A percentile compares a stretch with the other conserved stretches of the same genome.
phyloP scores from a whole-genome alignment of 2,797 vertebrate species.

The Hypotaenidia philippensis region DNA sequence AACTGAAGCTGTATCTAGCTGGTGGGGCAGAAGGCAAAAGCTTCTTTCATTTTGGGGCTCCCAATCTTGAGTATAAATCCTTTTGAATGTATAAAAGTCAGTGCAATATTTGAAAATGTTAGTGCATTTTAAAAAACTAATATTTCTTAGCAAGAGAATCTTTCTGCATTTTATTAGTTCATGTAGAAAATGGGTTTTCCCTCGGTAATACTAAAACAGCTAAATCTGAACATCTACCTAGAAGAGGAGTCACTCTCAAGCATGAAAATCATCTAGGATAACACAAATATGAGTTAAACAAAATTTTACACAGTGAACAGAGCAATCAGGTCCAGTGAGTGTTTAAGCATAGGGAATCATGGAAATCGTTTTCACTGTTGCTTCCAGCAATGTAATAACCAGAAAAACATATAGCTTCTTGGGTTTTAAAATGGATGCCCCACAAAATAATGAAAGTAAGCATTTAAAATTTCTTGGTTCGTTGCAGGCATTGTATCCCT shows the following conservation, averaged over 20 bases:
- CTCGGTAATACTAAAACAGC: neutral
- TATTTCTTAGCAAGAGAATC: neutral
- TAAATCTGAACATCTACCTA: neutral
- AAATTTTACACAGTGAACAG: neutral
- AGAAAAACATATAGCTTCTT: neutral
- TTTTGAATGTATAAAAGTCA: neutral
- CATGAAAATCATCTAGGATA: neutral
- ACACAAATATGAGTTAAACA: neutral
- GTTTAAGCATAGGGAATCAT: neutral
- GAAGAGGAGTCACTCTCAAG: neutral
- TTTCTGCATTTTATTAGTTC: neutral
- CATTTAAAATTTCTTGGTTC: neutral
- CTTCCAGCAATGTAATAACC: neutral
- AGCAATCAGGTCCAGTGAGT: neutral
- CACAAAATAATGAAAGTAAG: neutral
- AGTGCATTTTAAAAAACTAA: neutral
- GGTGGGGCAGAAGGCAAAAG: neutral
- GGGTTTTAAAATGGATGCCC: neutral
- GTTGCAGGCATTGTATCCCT: conserved; percentile 89
- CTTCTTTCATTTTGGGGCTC: neutral
- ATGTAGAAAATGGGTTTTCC: conserved; percentile 7
- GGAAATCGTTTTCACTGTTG: neutral
- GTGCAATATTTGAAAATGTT: neutral
- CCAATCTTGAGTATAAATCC: neutral
- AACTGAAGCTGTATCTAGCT: neutral